phyloP scores from a whole-genome alignment of 2,888 invertebrate genomes.

The Melieria picta region DNA sequence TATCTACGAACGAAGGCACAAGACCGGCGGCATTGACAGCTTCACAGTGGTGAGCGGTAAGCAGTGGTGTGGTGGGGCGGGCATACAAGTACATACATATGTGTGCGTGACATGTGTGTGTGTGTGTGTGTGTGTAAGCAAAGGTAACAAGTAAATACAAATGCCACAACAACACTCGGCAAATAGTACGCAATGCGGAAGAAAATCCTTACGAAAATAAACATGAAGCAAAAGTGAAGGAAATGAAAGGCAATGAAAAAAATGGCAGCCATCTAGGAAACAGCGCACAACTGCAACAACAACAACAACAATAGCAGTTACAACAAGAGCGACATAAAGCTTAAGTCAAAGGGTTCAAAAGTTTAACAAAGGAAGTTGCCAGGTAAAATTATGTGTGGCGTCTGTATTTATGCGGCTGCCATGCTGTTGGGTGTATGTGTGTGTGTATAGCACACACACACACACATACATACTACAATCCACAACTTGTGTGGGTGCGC shows the following conservation, averaged over 20 bases:
- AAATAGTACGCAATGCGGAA: conserved; percentile 15
- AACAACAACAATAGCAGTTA: not conserved
- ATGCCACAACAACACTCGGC: not conserved
- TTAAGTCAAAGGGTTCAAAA: conserved; percentile 36
- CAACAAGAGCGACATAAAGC: conserved; percentile 4
- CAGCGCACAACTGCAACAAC: not conserved
- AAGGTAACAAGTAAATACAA: no score
- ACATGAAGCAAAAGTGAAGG: conserved; percentile 15
- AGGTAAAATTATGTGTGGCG: not conserved
- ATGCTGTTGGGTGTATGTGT: not conserved
- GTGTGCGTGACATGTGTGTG: not conserved
- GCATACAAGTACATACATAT: not conserved
- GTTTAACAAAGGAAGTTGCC: conserved; percentile 24
- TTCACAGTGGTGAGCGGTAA: no score
- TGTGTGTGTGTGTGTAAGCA: not conserved
- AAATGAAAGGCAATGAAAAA: conserved; percentile 7
- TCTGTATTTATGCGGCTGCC: not conserved
- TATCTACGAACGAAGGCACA: not conserved
- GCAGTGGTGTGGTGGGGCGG: not conserved
- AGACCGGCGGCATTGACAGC: no score
- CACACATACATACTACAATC: not conserved
- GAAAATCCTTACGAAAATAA: conserved; percentile 32
- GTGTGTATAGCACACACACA: not conserved
- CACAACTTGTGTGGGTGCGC: conserved; percentile 1
- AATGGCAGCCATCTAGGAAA: conserved; percentile 15